Evolutionary conservation across 1,140 invertebrate species (phyloP), one percentile per base, ranked within the genome.

Genomic region (Caerostris extrusa): DNA sequence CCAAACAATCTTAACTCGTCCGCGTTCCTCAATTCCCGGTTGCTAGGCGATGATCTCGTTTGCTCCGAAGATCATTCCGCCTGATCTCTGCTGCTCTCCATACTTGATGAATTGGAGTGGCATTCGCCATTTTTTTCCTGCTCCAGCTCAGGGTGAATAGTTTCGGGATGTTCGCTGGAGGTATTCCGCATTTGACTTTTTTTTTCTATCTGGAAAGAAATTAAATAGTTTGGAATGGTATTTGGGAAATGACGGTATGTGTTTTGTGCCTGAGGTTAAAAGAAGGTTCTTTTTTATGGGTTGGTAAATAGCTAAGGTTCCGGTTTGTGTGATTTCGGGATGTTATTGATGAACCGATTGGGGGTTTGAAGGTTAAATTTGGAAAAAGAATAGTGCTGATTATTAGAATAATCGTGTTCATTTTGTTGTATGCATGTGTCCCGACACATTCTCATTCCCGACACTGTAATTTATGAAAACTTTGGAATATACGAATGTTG

Each of bases 11-110:
- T 77, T 50, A 34, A 12, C 14, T 50, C 3, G 34, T 34, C 34
- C 4, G 71, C 71, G 71, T 77, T 77, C 71, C 71, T 14, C n/a
- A 5, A 8, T 34, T 57, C 58, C 58, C 17, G n/a, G 83, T 85
- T 85, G 83, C 83, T 85, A 85, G 83, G 83, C 83, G 58, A 85
- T 85, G 83, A 34, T 85, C 83, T 85, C 55, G 7, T 85, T 85
- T 85, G 55, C 7, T 19, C 83, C 14, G 56, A n/a, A 57, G 57
- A 85, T 85, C 3, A 60, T 85, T 85, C 17, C 55, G 34, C 34
- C 19, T 58, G 17, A n/a, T 85, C 82, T 85, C n/a, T 60, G 17
- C n/a, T 60, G 17, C 83, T 56, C 58, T 85, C 56, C 83, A 77
- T 77, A 77, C 71, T 77, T 60, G 58, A 85, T 85, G 55, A 85